A percentile compares a stretch with the other conserved stretches of the same genome.
Conservation (phyloP, 1,140 invertebrate species). For the Drosophila kikkawai region DNA sequence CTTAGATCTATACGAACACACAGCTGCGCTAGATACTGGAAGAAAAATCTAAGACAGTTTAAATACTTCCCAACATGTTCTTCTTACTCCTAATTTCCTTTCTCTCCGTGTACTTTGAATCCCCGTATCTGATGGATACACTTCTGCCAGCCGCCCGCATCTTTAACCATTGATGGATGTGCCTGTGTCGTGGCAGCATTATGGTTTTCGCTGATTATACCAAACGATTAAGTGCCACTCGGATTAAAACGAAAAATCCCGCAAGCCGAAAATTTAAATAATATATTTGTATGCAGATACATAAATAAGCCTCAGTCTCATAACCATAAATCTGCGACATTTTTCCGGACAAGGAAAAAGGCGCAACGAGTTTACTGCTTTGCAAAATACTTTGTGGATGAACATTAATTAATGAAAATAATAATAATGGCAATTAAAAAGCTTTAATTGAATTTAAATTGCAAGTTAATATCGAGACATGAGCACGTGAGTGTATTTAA, state of each 20-base stretch:
- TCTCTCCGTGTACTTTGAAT: constrained; percentile 5
- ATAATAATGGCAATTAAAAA: neutral
- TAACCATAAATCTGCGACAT: constrained; percentile 22
- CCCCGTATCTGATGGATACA: constrained; percentile 32
- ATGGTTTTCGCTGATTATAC: constrained; percentile 27
- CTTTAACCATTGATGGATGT: constrained; percentile 34
- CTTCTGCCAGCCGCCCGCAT: constrained; percentile 31
- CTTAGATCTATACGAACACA: constrained; percentile 19
- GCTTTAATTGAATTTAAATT: neutral
- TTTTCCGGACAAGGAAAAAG: constrained; percentile 7
- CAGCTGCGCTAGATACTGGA: neutral
- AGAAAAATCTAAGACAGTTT: neutral
- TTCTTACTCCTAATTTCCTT: neutral
- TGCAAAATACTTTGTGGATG: constrained; percentile 1
- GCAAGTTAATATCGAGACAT: neutral
- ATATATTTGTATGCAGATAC: neutral
- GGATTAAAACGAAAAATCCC: constrained; percentile 30
- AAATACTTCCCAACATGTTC: neutral
- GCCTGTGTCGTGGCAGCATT: constrained; percentile 25
- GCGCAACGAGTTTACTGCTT: neutral
- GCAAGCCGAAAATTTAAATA: constrained; percentile 26
- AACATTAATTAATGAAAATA: constrained; percentile 13
- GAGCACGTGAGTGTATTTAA: neutral
- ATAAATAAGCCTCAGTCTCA: constrained; percentile 10
- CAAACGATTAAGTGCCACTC: constrained; percentile 23